Evolutionary conservation across 2,797 vertebrate genomes (phyloP).

Genomic region (Oreochromis grahami): DNA sequence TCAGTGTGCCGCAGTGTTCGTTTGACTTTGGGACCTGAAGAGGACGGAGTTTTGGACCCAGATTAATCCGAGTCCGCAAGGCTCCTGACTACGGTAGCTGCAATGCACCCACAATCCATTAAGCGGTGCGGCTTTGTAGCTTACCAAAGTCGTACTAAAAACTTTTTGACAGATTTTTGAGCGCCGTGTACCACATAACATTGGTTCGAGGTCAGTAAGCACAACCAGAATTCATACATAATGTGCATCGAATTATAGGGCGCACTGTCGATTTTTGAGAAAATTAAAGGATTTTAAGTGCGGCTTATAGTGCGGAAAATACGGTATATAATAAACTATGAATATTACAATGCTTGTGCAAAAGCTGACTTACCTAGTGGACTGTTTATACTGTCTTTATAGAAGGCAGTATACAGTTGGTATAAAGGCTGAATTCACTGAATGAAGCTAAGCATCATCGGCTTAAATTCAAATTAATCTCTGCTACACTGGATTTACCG

Average conservation of each 20-base stretch:
- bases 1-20: background rate
- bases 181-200: background rate
- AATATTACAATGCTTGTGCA: background rate
- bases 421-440: background rate
- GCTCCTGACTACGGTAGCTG: background rate
- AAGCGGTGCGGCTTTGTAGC: background rate
- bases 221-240: background rate
- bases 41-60: fast-evolving
- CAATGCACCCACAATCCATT: background rate
- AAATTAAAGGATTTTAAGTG: background rate
- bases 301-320: background rate
- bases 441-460: background rate
- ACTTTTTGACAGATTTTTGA: background rate
- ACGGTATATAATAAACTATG: background rate
- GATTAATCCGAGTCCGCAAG: background rate
- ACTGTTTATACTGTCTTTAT: background rate
- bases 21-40: background rate
- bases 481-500: background rate
- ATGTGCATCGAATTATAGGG: background rate
- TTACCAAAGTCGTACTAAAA: background rate
- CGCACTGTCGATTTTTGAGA: background rate
- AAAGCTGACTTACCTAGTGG: background rate
- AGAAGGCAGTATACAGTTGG: background rate
- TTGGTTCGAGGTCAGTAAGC: background rate
- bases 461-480: background rate